Evolutionary conservation across 1,140 invertebrate species (phyloP).

Genomic region (Bicyclus anynana): DNA sequence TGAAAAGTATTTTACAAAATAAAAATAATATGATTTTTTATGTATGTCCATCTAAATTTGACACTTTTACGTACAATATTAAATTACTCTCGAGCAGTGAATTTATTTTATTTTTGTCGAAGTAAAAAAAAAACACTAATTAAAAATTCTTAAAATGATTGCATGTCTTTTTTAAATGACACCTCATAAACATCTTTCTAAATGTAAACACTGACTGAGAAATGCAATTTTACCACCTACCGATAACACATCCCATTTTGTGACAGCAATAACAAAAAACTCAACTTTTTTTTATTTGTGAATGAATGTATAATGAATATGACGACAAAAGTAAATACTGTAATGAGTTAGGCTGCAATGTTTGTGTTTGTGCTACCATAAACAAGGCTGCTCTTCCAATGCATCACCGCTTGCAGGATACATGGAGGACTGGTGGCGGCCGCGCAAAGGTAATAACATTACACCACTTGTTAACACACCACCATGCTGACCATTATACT

Average conservation of each 20-base stretch:
- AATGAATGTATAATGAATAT: constrained; percentile 10
- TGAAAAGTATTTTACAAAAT: too few relatives aligned
- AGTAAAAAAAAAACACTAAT: too few relatives aligned
- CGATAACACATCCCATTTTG: constrained; percentile 7
- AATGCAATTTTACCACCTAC: too few relatives aligned
- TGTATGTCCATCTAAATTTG: too few relatives aligned
- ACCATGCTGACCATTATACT: neutral
- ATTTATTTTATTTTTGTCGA: too few relatives aligned
- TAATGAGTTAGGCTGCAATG: constrained; percentile 71
- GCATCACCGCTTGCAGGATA: constrained; percentile 96
- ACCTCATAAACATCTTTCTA: too few relatives aligned
- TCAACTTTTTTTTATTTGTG: neutral
- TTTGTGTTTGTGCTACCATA: constrained; percentile 80
- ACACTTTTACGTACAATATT: too few relatives aligned
- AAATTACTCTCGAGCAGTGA: too few relatives aligned
- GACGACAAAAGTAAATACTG: constrained; percentile 71
- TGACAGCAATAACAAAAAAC: constrained; percentile 10
- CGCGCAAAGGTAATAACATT: constrained; percentile 95
- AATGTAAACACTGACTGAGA: too few relatives aligned
- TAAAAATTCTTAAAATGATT: too few relatives aligned
- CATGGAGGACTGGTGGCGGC: constrained; percentile 97
- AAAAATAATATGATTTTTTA: too few relatives aligned
- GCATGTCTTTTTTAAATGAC: too few relatives aligned
- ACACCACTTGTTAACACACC: constrained; percentile 53
- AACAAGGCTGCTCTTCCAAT: constrained; percentile 92